A percentile compares a stretch with the other conserved stretches of the same genome.
Evolutionary conservation across 2,888 invertebrate genomes (phyloP).

Genomic region (Ophonus ardosiacus): DNA sequence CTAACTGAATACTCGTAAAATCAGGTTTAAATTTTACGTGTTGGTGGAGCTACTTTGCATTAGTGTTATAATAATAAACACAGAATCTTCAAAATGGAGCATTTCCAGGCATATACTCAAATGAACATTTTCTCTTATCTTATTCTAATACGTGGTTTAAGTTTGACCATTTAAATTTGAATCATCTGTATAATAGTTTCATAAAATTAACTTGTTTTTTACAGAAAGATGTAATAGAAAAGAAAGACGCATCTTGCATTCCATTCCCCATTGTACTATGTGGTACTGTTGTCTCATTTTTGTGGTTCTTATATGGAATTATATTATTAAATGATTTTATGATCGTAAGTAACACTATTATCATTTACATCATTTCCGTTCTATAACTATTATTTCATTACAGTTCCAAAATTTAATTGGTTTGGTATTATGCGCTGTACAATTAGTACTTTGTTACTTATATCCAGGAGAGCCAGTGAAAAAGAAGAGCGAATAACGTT

Average conservation of each 20-base stretch:
- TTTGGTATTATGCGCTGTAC: conserved; percentile 79
- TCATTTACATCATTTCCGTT: neutral
- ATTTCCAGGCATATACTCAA: too few species aligned
- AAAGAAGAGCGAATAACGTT: conserved; percentile 27
- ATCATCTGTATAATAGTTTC: too few species aligned
- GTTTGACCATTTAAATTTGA: too few species aligned
- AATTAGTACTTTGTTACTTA: conserved; percentile 83
- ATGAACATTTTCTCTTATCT: too few species aligned
- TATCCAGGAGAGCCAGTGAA: conserved; percentile 77
- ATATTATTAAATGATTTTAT: conserved; percentile 87
- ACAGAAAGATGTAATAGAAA: conserved; percentile 87
- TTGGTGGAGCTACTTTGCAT: too few species aligned
- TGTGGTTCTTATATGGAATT: conserved; percentile 90
- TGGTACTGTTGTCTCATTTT: conserved; percentile 86
- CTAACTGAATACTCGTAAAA: too few species aligned
- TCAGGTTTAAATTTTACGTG: too few species aligned
- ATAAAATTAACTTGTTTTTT: too few species aligned
- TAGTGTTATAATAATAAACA: too few species aligned
- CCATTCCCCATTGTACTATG: conserved; percentile 93
- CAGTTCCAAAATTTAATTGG: conserved; percentile 87
- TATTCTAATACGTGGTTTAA: too few species aligned
- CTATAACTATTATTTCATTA: conserved; percentile 69
- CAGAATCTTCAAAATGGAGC: too few species aligned
- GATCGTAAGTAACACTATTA: conserved; percentile 79
- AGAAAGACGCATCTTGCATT: conserved; percentile 90